These are phyloP conservation scores for Graptemys geographica DNA, from an alignment of 2,797 vertebrate species.

Conservation along the genomic window DNA sequence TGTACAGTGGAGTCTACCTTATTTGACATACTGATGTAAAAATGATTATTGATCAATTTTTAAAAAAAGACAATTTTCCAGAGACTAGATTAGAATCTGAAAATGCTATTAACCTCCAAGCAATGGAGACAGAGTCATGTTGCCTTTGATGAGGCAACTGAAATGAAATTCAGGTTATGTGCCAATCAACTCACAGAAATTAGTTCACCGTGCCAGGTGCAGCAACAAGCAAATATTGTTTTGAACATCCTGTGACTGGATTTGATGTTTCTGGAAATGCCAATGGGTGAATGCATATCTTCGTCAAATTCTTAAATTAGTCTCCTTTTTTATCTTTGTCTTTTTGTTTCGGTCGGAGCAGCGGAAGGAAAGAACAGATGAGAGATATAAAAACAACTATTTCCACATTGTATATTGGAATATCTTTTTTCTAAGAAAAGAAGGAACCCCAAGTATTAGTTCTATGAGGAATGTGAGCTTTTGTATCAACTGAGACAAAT, in stretches of 20 bases:
- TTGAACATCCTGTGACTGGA: slow-evolving; percentile 36
- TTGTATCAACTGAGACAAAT: background rate
- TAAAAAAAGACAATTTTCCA: slow-evolving; percentile 72
- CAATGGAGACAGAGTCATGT: slow-evolving; percentile 65
- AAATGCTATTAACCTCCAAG: slow-evolving; percentile 75
- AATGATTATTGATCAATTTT: slow-evolving; percentile 77
- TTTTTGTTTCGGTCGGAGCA: background rate
- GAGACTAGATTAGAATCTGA: slow-evolving; percentile 76
- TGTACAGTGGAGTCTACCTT: slow-evolving; percentile 43
- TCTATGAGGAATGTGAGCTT: background rate
- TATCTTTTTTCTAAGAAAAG: background rate
- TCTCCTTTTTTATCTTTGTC: background rate
- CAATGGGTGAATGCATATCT: background rate
- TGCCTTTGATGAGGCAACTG: slow-evolving; percentile 63
- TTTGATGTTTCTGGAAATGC: slow-evolving; percentile 40
- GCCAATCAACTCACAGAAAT: slow-evolving; percentile 73
- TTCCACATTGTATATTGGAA: background rate
- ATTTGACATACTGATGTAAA: slow-evolving; percentile 68
- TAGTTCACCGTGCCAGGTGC: slow-evolving; percentile 62
- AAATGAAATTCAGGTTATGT: slow-evolving; percentile 73
- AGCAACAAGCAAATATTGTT: slow-evolving; percentile 61
- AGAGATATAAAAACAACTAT: background rate
- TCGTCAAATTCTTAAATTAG: background rate
- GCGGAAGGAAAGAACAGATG: background rate
- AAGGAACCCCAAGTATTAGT: background rate